Base-by-base conservation (phyloP, 2,113 vertebrate species). In the Archocentrus centrarchus region DNA sequence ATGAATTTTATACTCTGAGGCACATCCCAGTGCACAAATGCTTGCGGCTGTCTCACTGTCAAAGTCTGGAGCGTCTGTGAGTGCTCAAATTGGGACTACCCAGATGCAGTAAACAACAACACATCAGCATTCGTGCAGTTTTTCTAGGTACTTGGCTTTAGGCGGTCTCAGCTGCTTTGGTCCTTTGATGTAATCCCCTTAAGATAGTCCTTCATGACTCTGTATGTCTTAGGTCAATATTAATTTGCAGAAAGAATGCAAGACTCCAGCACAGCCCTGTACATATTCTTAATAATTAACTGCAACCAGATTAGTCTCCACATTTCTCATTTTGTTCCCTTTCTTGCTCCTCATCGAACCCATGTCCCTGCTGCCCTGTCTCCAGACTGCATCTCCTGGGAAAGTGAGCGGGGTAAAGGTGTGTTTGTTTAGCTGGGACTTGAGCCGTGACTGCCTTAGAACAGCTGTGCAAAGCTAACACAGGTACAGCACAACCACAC, bases 361-460 rank as follows among this genome's bases (percentile, higher is more conserved):
- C 11, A 7, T 13, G 70, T 79, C 17, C 59, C 59, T 61, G 20
- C 13, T 2, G 13, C 60, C 68, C 66, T 0, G 3, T 79, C 60
- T 73, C 41, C 24, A 62, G 60, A 59, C 66, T 73, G 39, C 7
- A 57, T 58, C 77, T 77, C 76, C 13, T 11, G 80, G 84, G 80
- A 76, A 79, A 77, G 63, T 58, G 32, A 68, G 24, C 37, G 17
- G 30, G 62, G 81, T 81, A 37, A 59, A 85, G 83, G 68, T 81
- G 89, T 78, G 86, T 84, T 91, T 89, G 37, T 84, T 85, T 81
- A 85, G 87, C 86, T 86, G 75, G 57, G 77, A 82, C 66, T 50
- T 32, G 11, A 81, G 57, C 22, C 11, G 32, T n/a, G 11, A 66
- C 79, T 63, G 30, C 81, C n/a, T 79, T 60, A 64, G 84, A 76